Evolutionary conservation across 2,113 vertebrate species (phyloP).

Genomic region (Corythaixoides concolor): DNA sequence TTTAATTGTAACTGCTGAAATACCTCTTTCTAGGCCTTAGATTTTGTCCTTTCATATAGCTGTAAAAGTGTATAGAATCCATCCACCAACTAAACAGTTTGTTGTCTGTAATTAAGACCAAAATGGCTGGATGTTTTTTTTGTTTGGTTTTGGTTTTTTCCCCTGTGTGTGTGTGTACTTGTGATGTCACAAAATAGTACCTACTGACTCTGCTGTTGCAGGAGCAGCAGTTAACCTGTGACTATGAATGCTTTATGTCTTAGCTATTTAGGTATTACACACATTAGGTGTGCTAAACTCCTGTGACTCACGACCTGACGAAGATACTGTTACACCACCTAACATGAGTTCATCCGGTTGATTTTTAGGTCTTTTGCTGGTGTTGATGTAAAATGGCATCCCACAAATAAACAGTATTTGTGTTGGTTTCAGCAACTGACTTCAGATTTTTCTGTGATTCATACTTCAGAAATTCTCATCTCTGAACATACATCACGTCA

Average conservation of each 20-base stretch:
- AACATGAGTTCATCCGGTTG: conserved; percentile 50
- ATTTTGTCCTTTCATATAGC: conserved; percentile 66
- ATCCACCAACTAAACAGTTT: conserved; percentile 41
- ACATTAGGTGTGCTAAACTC: conserved; percentile 54
- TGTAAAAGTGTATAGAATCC: conserved; percentile 56
- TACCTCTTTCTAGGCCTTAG: conserved; percentile 76
- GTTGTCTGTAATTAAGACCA: conserved; percentile 70
- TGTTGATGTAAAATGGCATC: conserved; percentile 72
- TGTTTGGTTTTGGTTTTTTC: not conserved
- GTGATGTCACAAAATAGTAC: conserved; percentile 35
- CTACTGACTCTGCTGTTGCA: conserved; percentile 37
- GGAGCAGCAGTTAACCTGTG: conserved; percentile 56
- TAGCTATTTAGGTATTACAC: conserved; percentile 54
- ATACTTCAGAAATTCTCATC: not conserved
- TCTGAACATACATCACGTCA: not conserved
- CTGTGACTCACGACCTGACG: conserved; percentile 53
- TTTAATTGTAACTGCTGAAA: conserved; percentile 72
- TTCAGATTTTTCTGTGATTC: conserved; percentile 50
- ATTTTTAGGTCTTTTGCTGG: conserved; percentile 68
- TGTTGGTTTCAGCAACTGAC: conserved; percentile 73
- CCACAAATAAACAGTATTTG: conserved; percentile 78
- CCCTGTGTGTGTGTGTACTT: not conserved
- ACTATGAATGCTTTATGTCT: conserved; percentile 71
- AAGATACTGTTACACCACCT: conserved; percentile 55
- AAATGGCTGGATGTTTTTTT: conserved; percentile 34